phyloP scores from a whole-genome alignment of 2,113 vertebrate genomes.

The Cercopithecus mona region DNA sequence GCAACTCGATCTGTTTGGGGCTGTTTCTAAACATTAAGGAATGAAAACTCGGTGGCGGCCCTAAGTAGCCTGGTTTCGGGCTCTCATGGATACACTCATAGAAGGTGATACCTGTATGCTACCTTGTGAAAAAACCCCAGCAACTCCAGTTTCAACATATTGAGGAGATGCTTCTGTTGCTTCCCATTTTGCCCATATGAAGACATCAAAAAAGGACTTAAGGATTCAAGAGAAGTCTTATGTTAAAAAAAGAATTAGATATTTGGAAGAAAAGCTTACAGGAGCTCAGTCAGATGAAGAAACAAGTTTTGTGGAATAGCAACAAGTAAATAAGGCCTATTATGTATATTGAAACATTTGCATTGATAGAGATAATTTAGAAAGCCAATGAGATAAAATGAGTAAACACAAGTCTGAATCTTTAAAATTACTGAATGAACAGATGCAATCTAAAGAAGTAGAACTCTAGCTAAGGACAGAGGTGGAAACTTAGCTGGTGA shows the following conservation, averaged over 20 bases:
- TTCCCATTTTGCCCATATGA: slow-evolving; percentile 96
- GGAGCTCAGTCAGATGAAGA: slow-evolving; percentile 79
- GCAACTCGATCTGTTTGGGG: rapidly evolving
- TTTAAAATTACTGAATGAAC: slow-evolving; percentile 91
- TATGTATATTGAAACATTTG: slow-evolving; percentile 95
- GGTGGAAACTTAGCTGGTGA: slow-evolving; percentile 95
- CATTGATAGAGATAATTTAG: slow-evolving; percentile 92
- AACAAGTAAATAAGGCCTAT: slow-evolving; percentile 96
- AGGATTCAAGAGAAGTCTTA: slow-evolving; percentile 91
- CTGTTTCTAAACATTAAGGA: neutral
- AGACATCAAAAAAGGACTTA: slow-evolving; percentile 96
- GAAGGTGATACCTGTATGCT: slow-evolving; percentile 95
- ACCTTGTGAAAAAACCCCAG: slow-evolving; percentile 92
- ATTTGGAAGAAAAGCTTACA: neutral
- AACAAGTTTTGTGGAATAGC: slow-evolving; percentile 88
- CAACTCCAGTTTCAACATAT: slow-evolving; percentile 90
- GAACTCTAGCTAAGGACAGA: slow-evolving; percentile 94
- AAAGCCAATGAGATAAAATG: slow-evolving; percentile 91
- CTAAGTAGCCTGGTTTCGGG: slow-evolving; percentile 8
- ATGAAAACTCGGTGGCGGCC: neutral
- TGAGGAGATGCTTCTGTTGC: slow-evolving; percentile 94
- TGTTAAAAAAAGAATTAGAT: neutral
- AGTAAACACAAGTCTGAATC: slow-evolving; percentile 91
- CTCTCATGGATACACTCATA: slow-evolving; percentile 91
- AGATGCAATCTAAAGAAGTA: slow-evolving; percentile 94